Base-by-base conservation (phyloP, 2,797 vertebrate species). In the Odontamblyopus lacepedii region DNA sequence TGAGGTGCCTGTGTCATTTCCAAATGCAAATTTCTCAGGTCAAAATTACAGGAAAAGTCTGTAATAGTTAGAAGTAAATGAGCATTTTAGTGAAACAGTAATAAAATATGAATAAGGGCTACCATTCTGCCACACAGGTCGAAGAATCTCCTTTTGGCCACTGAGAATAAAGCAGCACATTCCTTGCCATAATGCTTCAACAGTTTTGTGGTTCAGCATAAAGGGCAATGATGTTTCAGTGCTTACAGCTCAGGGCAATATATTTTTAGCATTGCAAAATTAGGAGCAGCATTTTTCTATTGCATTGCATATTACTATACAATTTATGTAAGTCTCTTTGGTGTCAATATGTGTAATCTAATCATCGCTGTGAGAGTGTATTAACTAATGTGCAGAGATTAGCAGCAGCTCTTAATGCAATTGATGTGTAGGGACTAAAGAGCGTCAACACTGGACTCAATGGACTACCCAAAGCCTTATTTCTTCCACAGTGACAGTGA, bases 401-500 rank as follows among this genome's bases (percentile, higher is more conserved):
- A 91, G 82, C 77, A 29, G 67, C 74, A 73, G 82, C 77, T 79
- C 78, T 81, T 87, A 71, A 73, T 84, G 78, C 73, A 77, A 83
- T 80, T 82, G 82, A 76, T 69, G 78, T 81, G 84, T 51, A 18
- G 26, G 26, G 23, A 74, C 78, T 90, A 82, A 91, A 90, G 88
- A 91, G 90, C 74, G 88, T 93, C 89, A 92, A 91, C 90, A 92
- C 56, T 78, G 77, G 84, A 81, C 85, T 91, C 85, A 91, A 90
- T 89, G 78, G 89, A 81, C 76, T 35, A 81, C 78, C 83, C 85
- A 89, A 91, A 91, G 88, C 78, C 85, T 88, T 93, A 86, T 91
- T 90, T 91, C 90, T 89, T 84, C 81, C 83, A 84, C 85, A 89
- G 88, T 91, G 90, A 91, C 89, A 88, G 86, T 88, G 90, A 88